These are phyloP conservation scores for Catostylus mosaicus DNA, from an alignment of 30 jellyfish, hydroid and myxozoan species.

Conservation along the genomic window DNA sequence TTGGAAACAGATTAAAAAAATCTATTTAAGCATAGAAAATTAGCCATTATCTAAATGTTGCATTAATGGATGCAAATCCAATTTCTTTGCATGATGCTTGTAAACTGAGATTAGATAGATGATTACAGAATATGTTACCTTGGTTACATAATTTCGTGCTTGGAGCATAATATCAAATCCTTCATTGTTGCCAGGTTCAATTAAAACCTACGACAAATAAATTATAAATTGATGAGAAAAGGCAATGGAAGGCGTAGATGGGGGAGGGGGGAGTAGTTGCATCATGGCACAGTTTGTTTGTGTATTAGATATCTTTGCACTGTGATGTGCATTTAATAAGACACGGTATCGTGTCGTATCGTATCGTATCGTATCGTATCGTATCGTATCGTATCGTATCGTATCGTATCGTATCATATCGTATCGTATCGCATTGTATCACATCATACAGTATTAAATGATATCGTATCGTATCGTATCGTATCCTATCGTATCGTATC, in stretches of 20 bases:
- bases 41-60: too few relatives aligned
- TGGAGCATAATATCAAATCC: constrained; percentile 86
- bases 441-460: background rate
- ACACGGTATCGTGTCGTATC: background rate
- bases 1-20: too few relatives aligned
- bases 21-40: too few relatives aligned
- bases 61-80: too few relatives aligned
- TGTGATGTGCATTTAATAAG: background rate
- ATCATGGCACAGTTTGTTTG: background rate
- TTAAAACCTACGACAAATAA: constrained; percentile 54
- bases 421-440: background rate
- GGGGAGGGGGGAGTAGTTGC: too few relatives aligned
- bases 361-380: background rate
- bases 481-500: background rate
- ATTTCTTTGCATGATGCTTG: too few relatives aligned
- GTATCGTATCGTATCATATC: background rate
- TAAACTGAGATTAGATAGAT: too few relatives aligned
- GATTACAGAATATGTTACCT: too few relatives aligned
- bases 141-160: constrained; percentile 81
- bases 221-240: too few relatives aligned
- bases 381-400: background rate
- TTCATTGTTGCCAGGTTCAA: constrained; percentile 95
- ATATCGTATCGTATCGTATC: background rate
- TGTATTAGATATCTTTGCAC: background rate
- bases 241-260: too few relatives aligned